Evolutionary conservation across 2,888 invertebrate species (phyloP).

Genomic region (Dorcus hopei): DNA sequence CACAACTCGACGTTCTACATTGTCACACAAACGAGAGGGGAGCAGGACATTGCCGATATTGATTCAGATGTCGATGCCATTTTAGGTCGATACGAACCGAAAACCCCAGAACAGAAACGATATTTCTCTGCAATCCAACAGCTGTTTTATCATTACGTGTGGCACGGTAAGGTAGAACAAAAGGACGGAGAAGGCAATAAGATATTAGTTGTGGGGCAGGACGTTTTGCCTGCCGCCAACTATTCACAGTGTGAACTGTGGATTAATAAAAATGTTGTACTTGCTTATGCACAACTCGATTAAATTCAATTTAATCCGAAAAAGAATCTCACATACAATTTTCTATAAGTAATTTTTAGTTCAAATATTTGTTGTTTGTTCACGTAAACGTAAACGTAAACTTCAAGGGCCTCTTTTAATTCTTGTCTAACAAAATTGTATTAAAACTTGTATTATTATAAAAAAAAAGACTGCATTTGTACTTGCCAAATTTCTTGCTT

Average conservation of each 20-base stretch:
- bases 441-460: background rate
- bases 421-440: background rate
- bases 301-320: conserved; percentile 45
- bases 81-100: conserved; percentile 65
- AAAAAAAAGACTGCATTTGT: conserved; percentile 12
- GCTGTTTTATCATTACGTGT: conserved; percentile 77
- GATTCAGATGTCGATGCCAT: conserved; percentile 75
- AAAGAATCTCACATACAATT: background rate
- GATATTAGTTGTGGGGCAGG: conserved; percentile 69
- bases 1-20: conserved; percentile 70
- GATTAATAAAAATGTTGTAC: conserved; percentile 65
- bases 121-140: conserved; percentile 78
- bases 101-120: conserved; percentile 68
- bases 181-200: conserved; percentile 52
- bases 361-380: background rate
- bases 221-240: conserved; percentile 60
- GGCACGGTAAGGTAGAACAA: conserved; percentile 67
- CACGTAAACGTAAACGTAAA: background rate
- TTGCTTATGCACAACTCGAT: conserved; percentile 71
- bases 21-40: conserved; percentile 62
- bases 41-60: conserved; percentile 47
- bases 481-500: conserved; percentile 17
- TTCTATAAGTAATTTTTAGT: background rate
- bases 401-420: background rate
- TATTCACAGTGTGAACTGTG: conserved; percentile 76